Evolutionary conservation across 2,113 vertebrate species (phyloP), one percentile per base, ranked within the genome.

Genomic region (Equus quagga): DNA sequence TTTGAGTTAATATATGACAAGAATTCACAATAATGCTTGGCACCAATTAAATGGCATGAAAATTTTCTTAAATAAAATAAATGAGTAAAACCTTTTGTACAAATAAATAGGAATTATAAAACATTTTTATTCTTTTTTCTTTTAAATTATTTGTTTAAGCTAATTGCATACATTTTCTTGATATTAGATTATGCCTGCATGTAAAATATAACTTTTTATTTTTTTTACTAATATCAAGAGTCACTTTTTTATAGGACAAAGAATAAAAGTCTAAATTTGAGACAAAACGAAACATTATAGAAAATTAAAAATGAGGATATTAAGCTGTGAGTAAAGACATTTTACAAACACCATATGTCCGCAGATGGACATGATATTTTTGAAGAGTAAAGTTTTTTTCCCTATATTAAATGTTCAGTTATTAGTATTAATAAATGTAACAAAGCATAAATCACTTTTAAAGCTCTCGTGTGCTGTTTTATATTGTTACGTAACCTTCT

Each of bases 401-500:
- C 65, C 65, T 80, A 54, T 36, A 81, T 96, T 87, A 96, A 95
- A 84, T 75, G 24, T 82, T 96, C 79, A 95, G 87, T 92, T 97
- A 97, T 96, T 97, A 96, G 83, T 82, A 97, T 93, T 97, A 97
- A 97, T 96, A 98, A 97, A 96, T 75, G 65, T 84, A 91, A 97
- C 69, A 94, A 97, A 85, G 44, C 41, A 94, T 91, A 81, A 87
- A 96, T 96, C 92, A 95, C 60, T 26, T 97, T 97, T 97, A 97
- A 95, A 97, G n/a, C 64, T 89, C 36, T 88, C 56, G 49, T 94
- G 92, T 94, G 70, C 49, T 96, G 83, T 67, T 97, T 95, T 90
- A 96, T 94, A 96, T 95, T 84, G 51, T 96, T 97, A 91, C 80
- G 41, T 65, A 79, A 58, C 56, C 76, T 95, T 94, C 67, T 95